A percentile compares a stretch with the other conserved stretches of the same genome.
These are phyloP conservation scores for Scartelaos histophorus DNA, from an alignment of 2,113 vertebrate genomes.

Conservation along the genomic window DNA sequence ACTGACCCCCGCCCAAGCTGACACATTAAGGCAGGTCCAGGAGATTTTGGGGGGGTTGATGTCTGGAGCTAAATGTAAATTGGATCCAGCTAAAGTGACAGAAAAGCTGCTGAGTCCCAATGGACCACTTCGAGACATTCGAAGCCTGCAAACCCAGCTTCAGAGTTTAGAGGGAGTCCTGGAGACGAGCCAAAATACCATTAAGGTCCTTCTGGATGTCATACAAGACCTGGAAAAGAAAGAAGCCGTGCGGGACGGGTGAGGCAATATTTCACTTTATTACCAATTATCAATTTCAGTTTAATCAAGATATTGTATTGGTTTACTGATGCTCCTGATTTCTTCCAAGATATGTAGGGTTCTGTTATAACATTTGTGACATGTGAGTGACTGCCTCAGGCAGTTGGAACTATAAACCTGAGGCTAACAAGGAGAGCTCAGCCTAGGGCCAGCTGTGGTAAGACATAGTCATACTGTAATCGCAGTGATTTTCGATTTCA, in stretches of 20 bases:
- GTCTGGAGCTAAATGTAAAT: slow-evolving; percentile 76
- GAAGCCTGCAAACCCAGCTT: slow-evolving; percentile 82
- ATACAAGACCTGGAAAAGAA: slow-evolving; percentile 91
- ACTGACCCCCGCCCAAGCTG: slow-evolving; percentile 65
- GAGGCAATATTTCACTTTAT: slow-evolving; percentile 61
- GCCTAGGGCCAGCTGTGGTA: slow-evolving; percentile 18
- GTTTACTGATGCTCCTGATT: not conserved
- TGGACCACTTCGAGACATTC: slow-evolving; percentile 74
- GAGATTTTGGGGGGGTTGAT: slow-evolving; percentile 83
- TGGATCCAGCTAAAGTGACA: slow-evolving; percentile 66
- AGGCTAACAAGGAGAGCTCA: slow-evolving; percentile 28
- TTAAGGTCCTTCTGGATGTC: slow-evolving; percentile 86
- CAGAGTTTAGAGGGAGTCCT: slow-evolving; percentile 86
- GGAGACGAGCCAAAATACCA: slow-evolving; percentile 89
- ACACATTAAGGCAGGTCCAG: slow-evolving; percentile 77
- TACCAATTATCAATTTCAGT: not conserved
- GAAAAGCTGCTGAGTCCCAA: slow-evolving; percentile 69
- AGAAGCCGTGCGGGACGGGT: slow-evolving; percentile 86
- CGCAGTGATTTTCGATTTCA: not conserved
- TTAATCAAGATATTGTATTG: not conserved
- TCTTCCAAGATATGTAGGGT: slow-evolving; percentile 9
- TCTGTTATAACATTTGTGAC: slow-evolving; percentile 2
- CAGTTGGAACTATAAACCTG: slow-evolving; percentile 46
- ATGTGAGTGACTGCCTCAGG: slow-evolving; percentile 35
- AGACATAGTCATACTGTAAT: slow-evolving; percentile 36